Evolutionary conservation across 2,113 vertebrate genomes (phyloP).

Genomic region (Otocyon megalotis): DNA sequence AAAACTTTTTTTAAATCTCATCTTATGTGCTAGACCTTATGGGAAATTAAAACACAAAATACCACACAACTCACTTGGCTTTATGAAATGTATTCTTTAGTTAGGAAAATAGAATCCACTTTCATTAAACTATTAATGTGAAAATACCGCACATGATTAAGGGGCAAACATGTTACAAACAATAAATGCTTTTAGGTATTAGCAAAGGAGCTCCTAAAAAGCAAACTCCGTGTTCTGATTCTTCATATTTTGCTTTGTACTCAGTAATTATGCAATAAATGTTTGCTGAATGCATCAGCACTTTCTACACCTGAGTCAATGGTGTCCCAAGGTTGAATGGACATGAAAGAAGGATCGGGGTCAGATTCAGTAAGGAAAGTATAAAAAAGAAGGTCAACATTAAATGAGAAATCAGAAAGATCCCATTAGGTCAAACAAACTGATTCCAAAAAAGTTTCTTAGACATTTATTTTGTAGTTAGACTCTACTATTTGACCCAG

Average conservation of each 20-base stretch:
- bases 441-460: background rate
- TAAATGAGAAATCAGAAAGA: background rate
- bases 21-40: background rate
- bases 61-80: background rate
- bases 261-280: background rate
- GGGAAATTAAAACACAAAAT: background rate
- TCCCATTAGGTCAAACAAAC: background rate
- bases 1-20: background rate
- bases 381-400: background rate
- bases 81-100: background rate
- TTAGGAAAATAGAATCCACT: background rate
- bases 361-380: background rate
- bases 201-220: background rate
- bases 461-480: background rate
- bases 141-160: background rate
- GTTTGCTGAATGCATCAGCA: background rate
- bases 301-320: background rate
- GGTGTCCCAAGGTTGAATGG: background rate
- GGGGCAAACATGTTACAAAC: background rate
- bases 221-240: background rate
- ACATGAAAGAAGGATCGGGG: background rate
- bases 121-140: background rate
- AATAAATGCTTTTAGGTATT: slow-evolving; percentile 1
- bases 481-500: background rate
- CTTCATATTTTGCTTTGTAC: background rate